These are phyloP conservation scores for Australoheros facetus DNA, from an alignment of 2,797 vertebrate genomes.

Conservation along the genomic window DNA sequence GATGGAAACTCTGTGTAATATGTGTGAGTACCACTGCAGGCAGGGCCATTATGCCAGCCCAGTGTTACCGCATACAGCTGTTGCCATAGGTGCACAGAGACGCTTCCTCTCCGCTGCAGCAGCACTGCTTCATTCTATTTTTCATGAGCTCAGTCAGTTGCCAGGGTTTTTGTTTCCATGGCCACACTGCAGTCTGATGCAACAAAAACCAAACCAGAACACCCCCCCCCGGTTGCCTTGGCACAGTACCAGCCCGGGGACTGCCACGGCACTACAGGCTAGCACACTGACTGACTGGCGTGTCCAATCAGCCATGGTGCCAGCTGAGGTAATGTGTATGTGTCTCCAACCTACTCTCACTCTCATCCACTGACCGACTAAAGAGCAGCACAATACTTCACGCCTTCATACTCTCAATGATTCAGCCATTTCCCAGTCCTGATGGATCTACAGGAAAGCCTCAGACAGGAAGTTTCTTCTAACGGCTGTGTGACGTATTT, in stretches of 20 bases:
- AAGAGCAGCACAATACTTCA: neutral
- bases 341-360: conserved; percentile 10
- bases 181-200: conserved; percentile 78
- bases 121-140: conserved; percentile 56
- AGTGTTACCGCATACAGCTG: conserved; percentile 46
- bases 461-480: conserved; percentile 30
- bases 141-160: conserved; percentile 70
- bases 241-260: conserved; percentile 32
- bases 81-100: conserved; percentile 58
- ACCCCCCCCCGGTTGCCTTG: neutral
- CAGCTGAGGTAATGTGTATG: conserved; percentile 30
- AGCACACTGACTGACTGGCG: conserved; percentile 23
- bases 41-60: conserved; percentile 22
- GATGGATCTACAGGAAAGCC: conserved; percentile 13
- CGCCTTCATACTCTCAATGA: conserved; percentile 22
- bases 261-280: conserved; percentile 25
- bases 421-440: conserved; percentile 31
- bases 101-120: conserved; percentile 40
- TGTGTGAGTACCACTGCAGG: conserved; percentile 21
- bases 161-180: conserved; percentile 86
- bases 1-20: conserved; percentile 40
- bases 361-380: neutral
- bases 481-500: neutral
- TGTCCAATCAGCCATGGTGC: conserved; percentile 1
- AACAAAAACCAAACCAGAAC: conserved; percentile 65